phyloP scores from a whole-genome alignment of 2,797 vertebrate species.

The Cynodonichthys magdalenae region DNA sequence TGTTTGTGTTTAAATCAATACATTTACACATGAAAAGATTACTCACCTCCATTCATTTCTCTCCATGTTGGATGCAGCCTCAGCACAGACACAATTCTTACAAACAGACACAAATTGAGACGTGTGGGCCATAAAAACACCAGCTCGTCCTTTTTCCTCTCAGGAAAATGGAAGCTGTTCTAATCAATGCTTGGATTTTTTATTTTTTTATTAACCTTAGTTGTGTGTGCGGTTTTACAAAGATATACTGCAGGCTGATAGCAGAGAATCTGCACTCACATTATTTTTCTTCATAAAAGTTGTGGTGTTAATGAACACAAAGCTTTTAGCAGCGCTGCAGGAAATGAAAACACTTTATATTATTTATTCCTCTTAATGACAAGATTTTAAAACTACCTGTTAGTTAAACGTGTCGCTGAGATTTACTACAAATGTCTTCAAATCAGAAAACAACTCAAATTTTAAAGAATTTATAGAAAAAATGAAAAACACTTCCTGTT shows the following conservation, averaged over 20 bases:
- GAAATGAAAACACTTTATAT: conserved; percentile 41
- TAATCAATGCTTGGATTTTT: conserved; percentile 38
- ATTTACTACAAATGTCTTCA: conserved; percentile 34
- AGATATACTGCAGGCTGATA: conserved; percentile 29
- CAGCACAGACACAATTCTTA: conserved; percentile 26
- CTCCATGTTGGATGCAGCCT: conserved; percentile 29
- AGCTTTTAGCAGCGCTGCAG: conserved; percentile 44
- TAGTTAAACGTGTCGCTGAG: conserved; percentile 41
- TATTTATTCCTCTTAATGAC: conserved; percentile 48
- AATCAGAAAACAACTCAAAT: conserved; percentile 45
- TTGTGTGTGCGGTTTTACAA: conserved; percentile 31
- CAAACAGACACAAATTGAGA: conserved; percentile 29
- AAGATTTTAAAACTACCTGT: conserved; percentile 36
- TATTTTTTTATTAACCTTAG: conserved; percentile 38
- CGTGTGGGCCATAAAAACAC: background rate
- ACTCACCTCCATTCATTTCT: conserved; percentile 69
- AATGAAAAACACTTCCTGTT: no score
- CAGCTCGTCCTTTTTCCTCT: conserved; percentile 1
- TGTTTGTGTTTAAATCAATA: conserved; percentile 76
- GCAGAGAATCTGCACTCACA: background rate
- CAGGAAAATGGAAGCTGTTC: conserved; percentile 20
- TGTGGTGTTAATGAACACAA: conserved; percentile 46
- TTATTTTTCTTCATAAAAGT: conserved; percentile 8
- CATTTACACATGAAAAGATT: conserved; percentile 77
- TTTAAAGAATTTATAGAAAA: no score